These are phyloP conservation scores for Argynnis bischoffii DNA, from an alignment of 2,888 invertebrate genomes.

Conservation along the genomic window DNA sequence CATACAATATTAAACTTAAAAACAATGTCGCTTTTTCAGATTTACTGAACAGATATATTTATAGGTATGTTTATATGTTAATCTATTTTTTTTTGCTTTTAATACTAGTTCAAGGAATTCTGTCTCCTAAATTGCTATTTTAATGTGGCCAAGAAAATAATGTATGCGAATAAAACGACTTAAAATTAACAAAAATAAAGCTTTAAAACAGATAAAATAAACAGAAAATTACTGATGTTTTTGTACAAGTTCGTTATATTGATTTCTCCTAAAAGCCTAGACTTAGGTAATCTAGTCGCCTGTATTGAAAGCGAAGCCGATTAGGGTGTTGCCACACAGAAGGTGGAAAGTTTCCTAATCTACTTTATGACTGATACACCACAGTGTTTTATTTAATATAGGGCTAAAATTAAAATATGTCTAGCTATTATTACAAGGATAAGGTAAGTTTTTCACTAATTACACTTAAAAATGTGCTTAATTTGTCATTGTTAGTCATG, in stretches of 20 bases:
- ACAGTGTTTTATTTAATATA: slow-evolving; percentile 1
- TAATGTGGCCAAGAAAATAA: no score
- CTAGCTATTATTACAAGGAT: no score
- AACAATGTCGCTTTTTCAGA: no score
- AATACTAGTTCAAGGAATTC: no score
- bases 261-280: slow-evolving; percentile 22
- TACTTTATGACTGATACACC: neutral
- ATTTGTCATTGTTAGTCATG: neutral
- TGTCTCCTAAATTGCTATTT: no score
- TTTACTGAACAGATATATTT: no score
- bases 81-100: no score
- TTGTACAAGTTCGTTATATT: slow-evolving; percentile 15
- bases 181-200: neutral
- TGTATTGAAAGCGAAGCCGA: slow-evolving; percentile 15
- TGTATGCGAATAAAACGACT: no score
- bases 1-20: no score
- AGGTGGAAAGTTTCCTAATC: neutral
- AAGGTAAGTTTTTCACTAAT: no score
- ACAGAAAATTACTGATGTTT: slow-evolving; percentile 6
- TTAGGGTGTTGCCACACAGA: slow-evolving; percentile 18
- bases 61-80: no score
- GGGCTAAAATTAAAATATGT: neutral
- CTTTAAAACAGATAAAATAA: neutral
- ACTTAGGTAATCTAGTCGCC: slow-evolving; percentile 16
- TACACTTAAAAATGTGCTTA: neutral